Conservation (phyloP, 2,888 invertebrate genomes). For the Clitarchus hookeri region DNA sequence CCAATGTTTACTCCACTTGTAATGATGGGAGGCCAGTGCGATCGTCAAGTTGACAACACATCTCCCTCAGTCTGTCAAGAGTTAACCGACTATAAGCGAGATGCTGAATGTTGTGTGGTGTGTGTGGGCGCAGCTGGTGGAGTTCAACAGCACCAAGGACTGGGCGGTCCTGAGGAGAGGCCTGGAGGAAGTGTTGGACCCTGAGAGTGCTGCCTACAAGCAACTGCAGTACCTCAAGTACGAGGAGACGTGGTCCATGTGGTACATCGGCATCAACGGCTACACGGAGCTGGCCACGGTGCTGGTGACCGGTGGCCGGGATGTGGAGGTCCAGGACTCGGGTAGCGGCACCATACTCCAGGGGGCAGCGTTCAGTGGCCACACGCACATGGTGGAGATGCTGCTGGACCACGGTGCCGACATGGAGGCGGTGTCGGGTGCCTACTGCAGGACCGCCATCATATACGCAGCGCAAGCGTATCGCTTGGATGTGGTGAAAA, state of each 20-base stretch:
- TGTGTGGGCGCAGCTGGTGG: not conserved
- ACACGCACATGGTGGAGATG: not conserved
- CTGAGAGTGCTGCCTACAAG: not conserved
- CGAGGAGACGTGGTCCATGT: not conserved
- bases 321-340: not conserved
- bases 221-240: not conserved
- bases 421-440: not conserved
- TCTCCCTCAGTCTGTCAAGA: too few species aligned
- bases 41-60: too few species aligned
- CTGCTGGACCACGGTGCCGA: not conserved
- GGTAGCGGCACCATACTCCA: not conserved
- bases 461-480: not conserved
- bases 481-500: not conserved
- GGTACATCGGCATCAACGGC: not conserved
- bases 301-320: not conserved
- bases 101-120: too few species aligned
- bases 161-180: not conserved
- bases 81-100: too few species aligned
- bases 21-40: too few species aligned
- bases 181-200: not conserved
- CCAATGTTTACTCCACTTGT: too few species aligned
- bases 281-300: not conserved
- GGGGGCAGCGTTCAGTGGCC: not conserved
- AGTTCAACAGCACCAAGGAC: not conserved
- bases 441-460: not conserved